A percentile compares a stretch with the other conserved stretches of the same genome.
Conservation (phyloP, 2,797 vertebrate species). For the Netta rufina region DNA sequence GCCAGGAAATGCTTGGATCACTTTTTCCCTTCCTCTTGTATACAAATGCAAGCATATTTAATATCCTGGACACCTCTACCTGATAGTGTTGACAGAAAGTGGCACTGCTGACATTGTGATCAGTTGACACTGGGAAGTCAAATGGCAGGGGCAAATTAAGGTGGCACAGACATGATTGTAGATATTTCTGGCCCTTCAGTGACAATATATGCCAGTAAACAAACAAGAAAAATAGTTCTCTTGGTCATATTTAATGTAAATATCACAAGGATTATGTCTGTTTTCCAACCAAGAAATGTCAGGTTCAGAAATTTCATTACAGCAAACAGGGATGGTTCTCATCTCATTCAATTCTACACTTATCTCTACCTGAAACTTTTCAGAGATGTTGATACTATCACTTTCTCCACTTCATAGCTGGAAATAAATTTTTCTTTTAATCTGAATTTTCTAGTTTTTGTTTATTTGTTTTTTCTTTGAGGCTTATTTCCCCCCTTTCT, state of each 20-base stretch:
- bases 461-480: not conserved
- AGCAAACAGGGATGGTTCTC: not conserved
- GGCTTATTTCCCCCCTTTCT: not conserved
- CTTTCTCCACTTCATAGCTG: not conserved
- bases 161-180: not conserved
- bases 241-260: not conserved
- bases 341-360: not conserved
- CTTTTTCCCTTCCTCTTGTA: slow-evolving; percentile 31
- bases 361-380: not conserved
- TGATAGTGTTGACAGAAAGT: not conserved
- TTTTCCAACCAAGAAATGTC: not conserved
- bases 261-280: not conserved
- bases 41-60: not conserved
- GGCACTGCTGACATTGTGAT: not conserved
- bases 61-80: not conserved
- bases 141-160: not conserved
- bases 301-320: not conserved
- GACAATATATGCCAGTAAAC: not conserved
- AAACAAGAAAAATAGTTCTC: not conserved
- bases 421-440: not conserved
- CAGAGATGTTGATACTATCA: not conserved
- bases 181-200: not conserved
- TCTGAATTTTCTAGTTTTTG: not conserved
- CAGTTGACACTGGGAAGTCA: not conserved
- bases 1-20: slow-evolving; percentile 19